Evolutionary conservation across 2,888 invertebrate species (phyloP).

Genomic region (Stratiomys singularior): DNA sequence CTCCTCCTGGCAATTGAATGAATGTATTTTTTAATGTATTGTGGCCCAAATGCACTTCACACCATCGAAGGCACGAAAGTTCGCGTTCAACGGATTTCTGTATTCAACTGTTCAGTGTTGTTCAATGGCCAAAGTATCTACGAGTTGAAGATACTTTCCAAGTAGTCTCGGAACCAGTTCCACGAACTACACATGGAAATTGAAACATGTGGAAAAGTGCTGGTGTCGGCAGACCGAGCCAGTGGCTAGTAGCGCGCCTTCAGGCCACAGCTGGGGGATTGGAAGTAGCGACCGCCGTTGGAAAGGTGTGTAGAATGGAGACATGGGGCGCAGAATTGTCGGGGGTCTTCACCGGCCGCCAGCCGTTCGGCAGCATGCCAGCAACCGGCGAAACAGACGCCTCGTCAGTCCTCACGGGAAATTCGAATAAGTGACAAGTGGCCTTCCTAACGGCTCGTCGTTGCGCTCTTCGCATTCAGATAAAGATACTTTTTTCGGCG

Average conservation of each 20-base stretch:
- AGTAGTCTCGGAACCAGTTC: not conserved
- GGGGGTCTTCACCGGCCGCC: not conserved
- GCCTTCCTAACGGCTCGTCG: not conserved
- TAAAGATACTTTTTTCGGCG: slow-evolving; percentile 5
- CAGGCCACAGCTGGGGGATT: not conserved
- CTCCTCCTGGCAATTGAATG: too few relatives aligned
- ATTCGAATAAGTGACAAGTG: slow-evolving; percentile 13
- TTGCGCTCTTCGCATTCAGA: not conserved
- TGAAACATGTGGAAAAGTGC: slow-evolving; percentile 4
- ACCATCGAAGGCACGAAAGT: too few relatives aligned
- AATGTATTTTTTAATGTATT: too few relatives aligned
- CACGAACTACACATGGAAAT: not conserved
- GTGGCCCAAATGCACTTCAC: too few relatives aligned
- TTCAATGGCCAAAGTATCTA: not conserved
- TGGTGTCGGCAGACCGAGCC: not conserved
- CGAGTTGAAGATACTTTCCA: not conserved
- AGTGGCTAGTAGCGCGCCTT: not conserved
- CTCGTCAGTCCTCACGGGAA: slow-evolving; percentile 6
- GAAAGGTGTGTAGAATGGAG: slow-evolving; percentile 30
- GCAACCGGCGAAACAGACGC: slow-evolving; percentile 23
- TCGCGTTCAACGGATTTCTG: too few relatives aligned
- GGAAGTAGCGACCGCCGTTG: slow-evolving; percentile 10
- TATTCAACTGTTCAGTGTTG: not conserved
- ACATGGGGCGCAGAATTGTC: not conserved
- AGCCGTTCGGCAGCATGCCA: slow-evolving; percentile 29